Base-by-base conservation (phyloP, 1,140 invertebrate species). In the Laupala kohalensis region DNA sequence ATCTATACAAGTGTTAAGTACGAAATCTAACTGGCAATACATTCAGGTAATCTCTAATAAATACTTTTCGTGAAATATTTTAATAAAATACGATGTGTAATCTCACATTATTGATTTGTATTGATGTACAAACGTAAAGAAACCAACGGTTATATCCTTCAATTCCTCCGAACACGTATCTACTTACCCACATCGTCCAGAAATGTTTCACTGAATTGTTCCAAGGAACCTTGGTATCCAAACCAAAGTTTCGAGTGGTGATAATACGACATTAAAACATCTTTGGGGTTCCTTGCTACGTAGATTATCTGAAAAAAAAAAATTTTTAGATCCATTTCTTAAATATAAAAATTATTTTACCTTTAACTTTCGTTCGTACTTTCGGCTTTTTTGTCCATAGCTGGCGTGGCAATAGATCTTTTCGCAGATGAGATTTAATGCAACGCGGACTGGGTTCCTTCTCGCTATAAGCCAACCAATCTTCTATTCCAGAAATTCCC, bases 351-450 rank as follows among this genome's bases (percentile, higher is more conserved):
- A n/a, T n/a, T n/a, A n/a, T n/a, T n/a, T n/a, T n/a, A n/a, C n/a
- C n/a, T n/a, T n/a, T n/a, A 53, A 53, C 37, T 1, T 15, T 65
- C n/a, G 6, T 26, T 4, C 69, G 74, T 78, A 90, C 89, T 84
- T 92, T 92, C 27, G 90, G 88, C 77, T 90, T 91, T 19, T 90
- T 86, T 53, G 81, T 81, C 2, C 86, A 83, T n/a, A 92, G 83
- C 74, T 89, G 83, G 25, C 81, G 78, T 0, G 91, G 92, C 64
- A 95, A 77, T 25, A 94, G 80, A 28, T 87, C 84, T 80, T 86
- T 87, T 2, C 91, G 89, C 25, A 95, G 81, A 79, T 96, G 93
- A 25, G 89, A 89, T 75, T 92, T 91, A 27, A 93, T 86, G 74
- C 87, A 92, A 71, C 92, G 83, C 1, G 90, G 90, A 13, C 37